These are phyloP conservation scores for Astur gentilis DNA, from an alignment of 2,113 vertebrate genomes.

Conservation along the genomic window DNA sequence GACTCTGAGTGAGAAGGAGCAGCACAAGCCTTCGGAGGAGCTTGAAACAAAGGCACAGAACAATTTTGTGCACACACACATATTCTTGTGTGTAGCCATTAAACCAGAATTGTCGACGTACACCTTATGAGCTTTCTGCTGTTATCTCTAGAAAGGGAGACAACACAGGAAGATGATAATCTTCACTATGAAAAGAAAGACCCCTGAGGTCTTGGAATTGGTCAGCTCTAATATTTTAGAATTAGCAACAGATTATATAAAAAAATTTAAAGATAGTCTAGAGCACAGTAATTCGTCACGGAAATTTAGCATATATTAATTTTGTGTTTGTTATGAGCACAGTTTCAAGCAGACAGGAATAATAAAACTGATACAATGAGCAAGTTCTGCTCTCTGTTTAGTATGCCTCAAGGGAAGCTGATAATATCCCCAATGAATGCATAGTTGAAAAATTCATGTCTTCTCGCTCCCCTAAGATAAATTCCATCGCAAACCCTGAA, in stretches of 20 bases:
- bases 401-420: not conserved
- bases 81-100: not conserved
- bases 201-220: not conserved
- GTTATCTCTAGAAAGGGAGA: not conserved
- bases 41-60: not conserved
- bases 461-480: not conserved
- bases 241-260: not conserved
- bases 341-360: not conserved
- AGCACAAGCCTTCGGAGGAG: not conserved
- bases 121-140: not conserved
- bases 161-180: not conserved
- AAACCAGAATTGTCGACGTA: not conserved
- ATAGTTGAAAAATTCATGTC: not conserved
- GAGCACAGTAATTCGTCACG: not conserved
- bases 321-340: not conserved
- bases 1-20: not conserved
- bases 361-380: not conserved
- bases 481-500: not conserved
- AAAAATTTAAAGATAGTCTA: not conserved
- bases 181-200: not conserved
- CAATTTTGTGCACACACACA: accelerated
- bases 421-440: not conserved
- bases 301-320: not conserved
- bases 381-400: not conserved
- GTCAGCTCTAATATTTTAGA: not conserved